phyloP scores from a whole-genome alignment of 2,113 vertebrate genomes.

The Syngnathus floridae region DNA sequence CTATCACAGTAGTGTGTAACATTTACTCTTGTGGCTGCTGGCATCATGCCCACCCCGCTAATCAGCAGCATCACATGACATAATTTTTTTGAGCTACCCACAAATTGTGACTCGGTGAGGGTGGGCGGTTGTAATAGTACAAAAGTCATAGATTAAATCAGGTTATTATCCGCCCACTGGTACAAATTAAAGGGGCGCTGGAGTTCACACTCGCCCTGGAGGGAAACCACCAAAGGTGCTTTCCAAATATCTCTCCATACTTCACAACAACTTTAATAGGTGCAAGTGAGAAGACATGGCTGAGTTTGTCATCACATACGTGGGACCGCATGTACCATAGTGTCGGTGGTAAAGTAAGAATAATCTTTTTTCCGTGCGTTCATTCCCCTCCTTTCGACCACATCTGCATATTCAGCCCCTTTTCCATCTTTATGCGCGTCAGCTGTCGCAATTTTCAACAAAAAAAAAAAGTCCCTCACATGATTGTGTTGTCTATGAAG shows the following conservation, averaged over 20 bases:
- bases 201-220: slow-evolving; percentile 47
- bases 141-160: slow-evolving; percentile 62
- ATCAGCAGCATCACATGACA: slow-evolving; percentile 62
- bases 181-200: slow-evolving; percentile 54
- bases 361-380: slow-evolving; percentile 1
- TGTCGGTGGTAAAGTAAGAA: not conserved
- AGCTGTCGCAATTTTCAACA: not conserved
- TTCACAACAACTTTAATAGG: not conserved
- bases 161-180: slow-evolving; percentile 57
- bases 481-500: not conserved
- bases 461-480: not conserved
- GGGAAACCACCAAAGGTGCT: slow-evolving; percentile 52
- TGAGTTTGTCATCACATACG: not conserved
- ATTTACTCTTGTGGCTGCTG: slow-evolving; percentile 57
- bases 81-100: slow-evolving; percentile 51
- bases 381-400: not conserved
- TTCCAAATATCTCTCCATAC: slow-evolving; percentile 1
- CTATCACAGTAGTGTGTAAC: slow-evolving; percentile 32
- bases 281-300: not conserved
- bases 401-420: slow-evolving; percentile 8
- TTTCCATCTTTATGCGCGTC: not conserved
- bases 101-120: slow-evolving; percentile 23
- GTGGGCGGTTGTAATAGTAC: slow-evolving; percentile 53
- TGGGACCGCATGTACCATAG: not conserved
- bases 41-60: slow-evolving; percentile 53